Base-by-base conservation (phyloP, 2,888 invertebrate species). In the Phalera bucephala region DNA sequence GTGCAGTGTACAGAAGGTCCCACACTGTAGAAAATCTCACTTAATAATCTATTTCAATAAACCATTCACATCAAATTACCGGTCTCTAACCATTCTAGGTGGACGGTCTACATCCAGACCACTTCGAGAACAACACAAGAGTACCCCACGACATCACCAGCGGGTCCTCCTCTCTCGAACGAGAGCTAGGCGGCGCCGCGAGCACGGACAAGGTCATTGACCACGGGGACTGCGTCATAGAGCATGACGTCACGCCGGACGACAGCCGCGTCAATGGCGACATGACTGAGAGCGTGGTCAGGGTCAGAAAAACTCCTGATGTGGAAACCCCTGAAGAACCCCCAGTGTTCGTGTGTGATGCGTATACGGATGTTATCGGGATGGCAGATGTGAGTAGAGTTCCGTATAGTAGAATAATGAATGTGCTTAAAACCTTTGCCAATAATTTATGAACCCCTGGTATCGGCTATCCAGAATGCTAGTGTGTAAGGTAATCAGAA, bases 121-220 rank as follows among this genome's bases (percentile, higher is more conserved):
- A 85, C 49, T 85, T 86, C 59, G 80, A 80, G 36, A 71, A 64
- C 52, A 56, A 65, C 20, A 29, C 43, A 0, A 23, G 36, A 1
- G 1, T 53, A n/a, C 42, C 68, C 1, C 64, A 78, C 45, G 72
- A 82, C 70, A 52, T 80, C n/a, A 67, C 77, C 23, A 77, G 79
- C 50, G 82, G 71, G 21, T 87, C 87, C 0, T 84, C 86, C 0
- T 88, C 88, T 0, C 59, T 88, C 5, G 88, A 88, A 45, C 72
- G 88, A 0, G 88, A 88, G 38, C 67, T 87, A n/a, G 66, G 44
- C 23, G 58, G 52, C 5, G 54, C 37, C 7, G 43, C 29, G n/a
- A 30, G 32, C 11, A 32, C 31, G 20, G 47, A 48, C 32, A 40
- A 48, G 14, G 47, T 43, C 21, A 48, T 45, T 13, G 54, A 50